Percentiles rank a stretch among this genome's conserved stretches.
These are phyloP conservation scores for Sinocyclocheilus anshuiensis DNA, from an alignment of 2,113 vertebrate species.

Conservation along the genomic window DNA sequence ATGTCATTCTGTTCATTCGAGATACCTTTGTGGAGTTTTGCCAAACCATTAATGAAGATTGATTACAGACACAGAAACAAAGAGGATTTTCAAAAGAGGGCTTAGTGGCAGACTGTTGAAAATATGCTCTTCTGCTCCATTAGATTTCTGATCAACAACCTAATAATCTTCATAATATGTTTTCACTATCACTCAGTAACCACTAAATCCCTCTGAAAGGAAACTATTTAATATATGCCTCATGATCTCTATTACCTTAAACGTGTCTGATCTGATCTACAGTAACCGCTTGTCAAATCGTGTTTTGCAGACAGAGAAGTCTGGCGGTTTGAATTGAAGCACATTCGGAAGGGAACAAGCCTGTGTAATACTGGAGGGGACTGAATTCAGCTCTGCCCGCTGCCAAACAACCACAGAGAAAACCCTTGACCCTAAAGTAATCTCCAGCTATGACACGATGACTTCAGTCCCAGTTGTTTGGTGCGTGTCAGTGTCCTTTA, in stretches of 20 bases:
- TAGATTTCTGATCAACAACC: constrained; percentile 12
- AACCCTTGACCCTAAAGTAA: constrained; percentile 9
- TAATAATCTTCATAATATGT: neutral
- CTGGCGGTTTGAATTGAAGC: neutral
- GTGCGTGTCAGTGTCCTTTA: constrained; percentile 1
- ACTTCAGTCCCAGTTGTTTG: neutral
- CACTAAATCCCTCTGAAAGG: neutral
- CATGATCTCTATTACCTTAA: constrained; percentile 16
- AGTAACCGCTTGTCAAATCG: constrained; percentile 2
- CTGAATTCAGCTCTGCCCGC: neutral
- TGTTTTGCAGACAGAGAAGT: neutral
- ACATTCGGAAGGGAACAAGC: neutral
- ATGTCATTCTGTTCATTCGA: constrained; percentile 6
- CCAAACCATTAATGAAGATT: constrained; percentile 14
- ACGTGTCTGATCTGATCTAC: neutral
- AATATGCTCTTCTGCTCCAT: neutral
- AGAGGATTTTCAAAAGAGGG: constrained; percentile 5
- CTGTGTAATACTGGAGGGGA: neutral
- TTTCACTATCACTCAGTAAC: neutral
- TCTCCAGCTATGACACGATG: neutral
- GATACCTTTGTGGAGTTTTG: constrained; percentile 14
- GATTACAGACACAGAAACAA: constrained; percentile 5
- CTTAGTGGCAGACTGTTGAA: neutral
- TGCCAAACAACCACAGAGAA: neutral
- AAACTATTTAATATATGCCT: constrained; percentile 1